Base-by-base conservation (phyloP, 2,888 invertebrate species). In the Pterostichus madidus region DNA sequence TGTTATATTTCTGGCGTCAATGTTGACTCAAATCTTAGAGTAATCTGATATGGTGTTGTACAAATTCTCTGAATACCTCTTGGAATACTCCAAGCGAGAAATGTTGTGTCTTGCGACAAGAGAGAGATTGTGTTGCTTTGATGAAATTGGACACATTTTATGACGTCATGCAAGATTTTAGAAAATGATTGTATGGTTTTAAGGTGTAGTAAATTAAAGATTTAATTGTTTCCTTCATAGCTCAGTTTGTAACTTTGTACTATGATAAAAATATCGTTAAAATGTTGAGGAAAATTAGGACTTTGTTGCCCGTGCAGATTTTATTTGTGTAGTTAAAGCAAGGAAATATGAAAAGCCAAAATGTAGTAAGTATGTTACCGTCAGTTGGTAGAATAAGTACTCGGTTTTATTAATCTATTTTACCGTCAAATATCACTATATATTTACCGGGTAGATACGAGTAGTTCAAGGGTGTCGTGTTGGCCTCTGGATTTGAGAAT, bases 71-170 rank as follows among this genome's bases (percentile, higher is more conserved):
- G 56, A 56, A 13, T 13, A 17, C 1, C 8, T 17, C 56, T 5
- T 5, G 5, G 56, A 56, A 56, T 56, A 5, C 13, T 49, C 2
- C 13, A 13, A 5, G n/a, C 3, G 24, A 24, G 24, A 24, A 24
- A 2, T 56, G 56, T 56, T 56, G 1, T 56, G 56, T 56, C 56
- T 52, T 52, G 5, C 13, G 1, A 6, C 52, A 11, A 13, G 52
- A 11, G 8, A 52, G 5, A n/a, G n/a, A 52, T 52, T 11, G 52
- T 39, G 39, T 39, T 39, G 1, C 49, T 49, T 6, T 64, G 35
- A 64, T 64, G 35, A 32, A 64, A 64, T 64, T 64, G 32, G 32
- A 11, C 13, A 35, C 64, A 59, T 59, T 59, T 64, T 64, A 64
- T 6, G 8, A 3, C 64, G 49, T 49, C n/a, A 49, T 64, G 13